phyloP scores from a whole-genome alignment of 2,113 vertebrate genomes.

The Grammatotria lemairii region DNA sequence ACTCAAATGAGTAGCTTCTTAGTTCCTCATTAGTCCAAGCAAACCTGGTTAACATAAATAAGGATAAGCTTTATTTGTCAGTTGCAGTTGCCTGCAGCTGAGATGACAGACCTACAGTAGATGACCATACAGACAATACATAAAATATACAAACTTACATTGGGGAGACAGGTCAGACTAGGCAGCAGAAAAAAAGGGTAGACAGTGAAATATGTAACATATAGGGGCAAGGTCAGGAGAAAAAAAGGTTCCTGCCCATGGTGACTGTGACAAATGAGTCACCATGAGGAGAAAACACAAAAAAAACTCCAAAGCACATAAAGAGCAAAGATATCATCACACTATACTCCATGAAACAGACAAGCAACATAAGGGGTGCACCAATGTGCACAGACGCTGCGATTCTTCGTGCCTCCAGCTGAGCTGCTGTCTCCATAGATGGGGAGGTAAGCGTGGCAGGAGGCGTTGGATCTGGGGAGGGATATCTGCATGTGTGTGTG shows the following conservation, averaged over 20 bases:
- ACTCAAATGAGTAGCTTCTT: neutral
- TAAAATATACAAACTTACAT: neutral
- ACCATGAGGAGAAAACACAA: neutral
- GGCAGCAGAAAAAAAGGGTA: neutral
- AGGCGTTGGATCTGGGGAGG: neutral
- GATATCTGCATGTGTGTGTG: accelerated
- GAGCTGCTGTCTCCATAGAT: neutral
- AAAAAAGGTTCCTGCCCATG: neutral
- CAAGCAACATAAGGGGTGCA: neutral
- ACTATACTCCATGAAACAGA: neutral
- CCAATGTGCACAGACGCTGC: neutral
- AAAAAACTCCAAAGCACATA: neutral
- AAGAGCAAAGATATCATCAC: neutral
- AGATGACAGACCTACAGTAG: neutral
- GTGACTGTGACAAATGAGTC: neutral
- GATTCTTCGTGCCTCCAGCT: neutral
- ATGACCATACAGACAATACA: neutral
- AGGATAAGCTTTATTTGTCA: neutral
- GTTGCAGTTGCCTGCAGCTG: neutral
- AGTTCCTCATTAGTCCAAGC: neutral
- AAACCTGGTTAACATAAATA: neutral
- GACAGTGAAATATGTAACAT: neutral
- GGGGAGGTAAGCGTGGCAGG: neutral
- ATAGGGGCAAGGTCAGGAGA: neutral
- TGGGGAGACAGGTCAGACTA: neutral